These are phyloP conservation scores for Eclectus roratus DNA, from an alignment of 2,113 vertebrate genomes.

Conservation along the genomic window DNA sequence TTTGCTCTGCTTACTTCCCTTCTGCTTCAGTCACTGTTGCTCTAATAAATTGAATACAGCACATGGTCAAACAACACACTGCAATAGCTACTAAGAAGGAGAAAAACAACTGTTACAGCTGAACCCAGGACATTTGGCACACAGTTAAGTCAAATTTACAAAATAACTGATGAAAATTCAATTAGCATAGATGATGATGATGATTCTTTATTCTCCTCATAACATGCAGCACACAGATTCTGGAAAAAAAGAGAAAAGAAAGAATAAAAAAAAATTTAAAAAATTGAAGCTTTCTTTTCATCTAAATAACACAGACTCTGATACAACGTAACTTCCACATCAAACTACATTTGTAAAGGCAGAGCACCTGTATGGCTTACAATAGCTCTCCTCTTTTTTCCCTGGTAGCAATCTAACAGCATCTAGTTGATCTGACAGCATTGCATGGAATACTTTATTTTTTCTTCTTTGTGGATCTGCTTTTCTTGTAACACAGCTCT, in stretches of 20 bases:
- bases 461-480: background rate
- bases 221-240: background rate
- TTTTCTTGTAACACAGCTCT: background rate
- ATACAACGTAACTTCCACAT: background rate
- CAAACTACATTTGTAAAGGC: background rate
- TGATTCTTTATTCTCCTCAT: background rate
- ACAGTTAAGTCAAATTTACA: background rate
- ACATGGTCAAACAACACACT: too few relatives aligned
- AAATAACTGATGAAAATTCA: background rate
- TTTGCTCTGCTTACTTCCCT: background rate
- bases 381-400: background rate
- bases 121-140: background rate
- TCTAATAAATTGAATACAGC: fast-evolving
- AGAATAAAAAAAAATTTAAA: too few relatives aligned
- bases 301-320: background rate
- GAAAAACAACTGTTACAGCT: background rate
- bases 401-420: background rate
- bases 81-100: background rate
- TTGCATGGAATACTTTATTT: background rate
- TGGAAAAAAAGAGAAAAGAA: background rate
- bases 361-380: background rate
- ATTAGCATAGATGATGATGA: background rate
- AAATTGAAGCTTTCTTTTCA: background rate
- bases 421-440: background rate
- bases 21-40: background rate